These are phyloP conservation scores for Euspilapteryx auroguttella DNA, from an alignment of 2,888 invertebrate genomes.

Conservation along the genomic window DNA sequence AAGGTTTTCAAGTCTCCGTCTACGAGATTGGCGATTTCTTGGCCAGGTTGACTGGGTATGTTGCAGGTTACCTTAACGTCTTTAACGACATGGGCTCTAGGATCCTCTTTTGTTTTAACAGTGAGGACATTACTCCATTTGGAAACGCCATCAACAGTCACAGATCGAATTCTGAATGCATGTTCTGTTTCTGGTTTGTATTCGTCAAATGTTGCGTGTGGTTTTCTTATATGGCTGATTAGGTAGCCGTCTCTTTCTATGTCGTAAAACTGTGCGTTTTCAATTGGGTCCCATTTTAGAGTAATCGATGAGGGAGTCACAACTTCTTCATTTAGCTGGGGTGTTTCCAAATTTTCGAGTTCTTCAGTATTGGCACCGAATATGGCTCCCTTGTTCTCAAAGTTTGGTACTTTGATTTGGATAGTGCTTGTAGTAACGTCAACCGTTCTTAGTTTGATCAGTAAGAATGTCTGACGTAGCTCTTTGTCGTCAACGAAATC, in stretches of 20 bases:
- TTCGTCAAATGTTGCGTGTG: slow-evolving; percentile 20
- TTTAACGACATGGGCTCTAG: slow-evolving; percentile 18
- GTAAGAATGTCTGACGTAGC: slow-evolving; percentile 22
- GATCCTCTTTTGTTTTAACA: slow-evolving; percentile 19
- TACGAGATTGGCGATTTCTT: slow-evolving; percentile 19
- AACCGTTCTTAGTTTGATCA: slow-evolving; percentile 27
- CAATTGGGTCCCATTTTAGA: slow-evolving; percentile 21
- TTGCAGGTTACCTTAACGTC: slow-evolving; percentile 20
- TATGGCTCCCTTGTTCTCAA: slow-evolving; percentile 15
- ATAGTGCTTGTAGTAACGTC: slow-evolving; percentile 26
- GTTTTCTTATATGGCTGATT: slow-evolving; percentile 23
- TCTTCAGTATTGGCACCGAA: slow-evolving; percentile 16
- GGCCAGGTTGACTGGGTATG: slow-evolving; percentile 18
- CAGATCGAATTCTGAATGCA: slow-evolving; percentile 28
- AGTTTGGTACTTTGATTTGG: slow-evolving; percentile 28
- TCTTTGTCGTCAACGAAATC: slow-evolving; percentile 11
- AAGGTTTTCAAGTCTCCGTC: slow-evolving; percentile 14
- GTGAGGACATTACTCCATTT: slow-evolving; percentile 30
- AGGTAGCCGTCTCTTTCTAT: slow-evolving; percentile 31
- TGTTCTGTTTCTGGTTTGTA: slow-evolving; percentile 21
- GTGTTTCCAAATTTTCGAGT: slow-evolving; percentile 12
- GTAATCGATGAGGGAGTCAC: slow-evolving; percentile 1
- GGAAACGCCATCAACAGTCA: slow-evolving; percentile 19
- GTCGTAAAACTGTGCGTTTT: slow-evolving; percentile 24
- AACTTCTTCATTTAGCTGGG: no score